Evolutionary conservation across 1,140 invertebrate genomes (phyloP).

Genomic region (Melitaea cinxia): DNA sequence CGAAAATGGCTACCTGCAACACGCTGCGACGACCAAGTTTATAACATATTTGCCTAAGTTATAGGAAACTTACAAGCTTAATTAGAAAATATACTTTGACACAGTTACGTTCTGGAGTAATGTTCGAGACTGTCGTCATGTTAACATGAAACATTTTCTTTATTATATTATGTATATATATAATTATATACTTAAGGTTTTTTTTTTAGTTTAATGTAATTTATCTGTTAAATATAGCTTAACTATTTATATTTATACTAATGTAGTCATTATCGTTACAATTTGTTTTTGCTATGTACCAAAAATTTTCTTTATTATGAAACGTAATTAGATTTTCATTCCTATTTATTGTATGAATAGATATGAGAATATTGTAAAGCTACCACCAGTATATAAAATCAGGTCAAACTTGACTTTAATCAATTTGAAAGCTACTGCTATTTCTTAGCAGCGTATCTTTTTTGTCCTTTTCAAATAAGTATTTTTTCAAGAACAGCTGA

Average conservation of each 20-base stretch:
- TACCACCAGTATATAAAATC: constrained; percentile 3
- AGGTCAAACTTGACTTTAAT: constrained; percentile 6
- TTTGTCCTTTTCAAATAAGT: not conserved
- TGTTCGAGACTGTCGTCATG: not conserved
- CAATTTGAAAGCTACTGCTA: not conserved
- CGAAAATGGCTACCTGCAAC: not conserved
- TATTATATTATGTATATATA: no score
- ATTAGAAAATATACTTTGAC: not conserved
- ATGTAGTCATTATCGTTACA: no score
- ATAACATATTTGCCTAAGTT: constrained; percentile 3
- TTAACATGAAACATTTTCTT: not conserved
- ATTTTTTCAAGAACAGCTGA: constrained; percentile 1
- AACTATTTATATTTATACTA: no score
- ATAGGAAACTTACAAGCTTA: constrained; percentile 5
- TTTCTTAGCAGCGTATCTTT: constrained; percentile 4
- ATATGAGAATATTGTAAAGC: not conserved
- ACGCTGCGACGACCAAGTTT: not conserved
- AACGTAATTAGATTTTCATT: not conserved
- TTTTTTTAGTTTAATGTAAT: no score
- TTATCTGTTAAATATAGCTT: no score
- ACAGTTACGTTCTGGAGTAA: not conserved
- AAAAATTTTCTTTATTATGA: no score
- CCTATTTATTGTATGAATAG: not conserved
- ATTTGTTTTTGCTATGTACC: no score
- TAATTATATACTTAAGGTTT: no score